phyloP scores from a whole-genome alignment of 1,140 invertebrate genomes.

The Scaptodrosophila lebanonensis region DNA sequence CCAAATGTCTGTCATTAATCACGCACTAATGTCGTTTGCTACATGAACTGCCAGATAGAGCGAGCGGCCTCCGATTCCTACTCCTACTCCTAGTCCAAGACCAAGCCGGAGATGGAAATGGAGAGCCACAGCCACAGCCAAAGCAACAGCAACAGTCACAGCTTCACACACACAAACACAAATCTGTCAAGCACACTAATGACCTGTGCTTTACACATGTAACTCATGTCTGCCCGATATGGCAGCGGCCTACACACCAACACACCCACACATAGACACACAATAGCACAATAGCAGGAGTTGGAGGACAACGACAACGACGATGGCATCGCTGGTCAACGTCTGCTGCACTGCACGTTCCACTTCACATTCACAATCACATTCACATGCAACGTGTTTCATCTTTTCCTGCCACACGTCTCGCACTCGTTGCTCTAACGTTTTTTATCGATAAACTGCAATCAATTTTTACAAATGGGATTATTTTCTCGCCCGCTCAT shows the following conservation, averaged over 20 bases:
- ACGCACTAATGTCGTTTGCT: conserved; percentile 38
- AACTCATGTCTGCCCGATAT: conserved; percentile 42
- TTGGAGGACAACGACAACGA: too few species aligned
- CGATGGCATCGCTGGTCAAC: conserved; percentile 29
- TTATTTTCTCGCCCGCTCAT: conserved; percentile 46
- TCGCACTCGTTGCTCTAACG: conserved; percentile 20
- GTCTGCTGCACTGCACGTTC: conserved; percentile 32
- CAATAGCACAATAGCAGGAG: too few species aligned
- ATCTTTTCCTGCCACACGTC: conserved; percentile 35
- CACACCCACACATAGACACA: too few species aligned
- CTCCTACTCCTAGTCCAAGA: too few species aligned
- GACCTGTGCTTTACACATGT: conserved; percentile 70
- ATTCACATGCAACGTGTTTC: conserved; percentile 42
- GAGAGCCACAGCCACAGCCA: too few species aligned
- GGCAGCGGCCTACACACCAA: neutral
- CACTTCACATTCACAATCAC: conserved; percentile 52
- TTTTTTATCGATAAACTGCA: conserved; percentile 73
- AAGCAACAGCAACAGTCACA: too few species aligned
- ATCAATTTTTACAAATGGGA: conserved; percentile 76
- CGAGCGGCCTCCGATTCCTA: conserved; percentile 3
- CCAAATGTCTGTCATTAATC: conserved; percentile 53
- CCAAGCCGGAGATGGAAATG: too few species aligned
- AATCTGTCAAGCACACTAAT: conserved; percentile 62
- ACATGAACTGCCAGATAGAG: neutral
- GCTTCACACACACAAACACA: conserved; percentile 26